These are phyloP conservation scores for Hydrozoanthus gracilis DNA, from an alignment of 92 coral and sea anemone species.

Conservation along the genomic window DNA sequence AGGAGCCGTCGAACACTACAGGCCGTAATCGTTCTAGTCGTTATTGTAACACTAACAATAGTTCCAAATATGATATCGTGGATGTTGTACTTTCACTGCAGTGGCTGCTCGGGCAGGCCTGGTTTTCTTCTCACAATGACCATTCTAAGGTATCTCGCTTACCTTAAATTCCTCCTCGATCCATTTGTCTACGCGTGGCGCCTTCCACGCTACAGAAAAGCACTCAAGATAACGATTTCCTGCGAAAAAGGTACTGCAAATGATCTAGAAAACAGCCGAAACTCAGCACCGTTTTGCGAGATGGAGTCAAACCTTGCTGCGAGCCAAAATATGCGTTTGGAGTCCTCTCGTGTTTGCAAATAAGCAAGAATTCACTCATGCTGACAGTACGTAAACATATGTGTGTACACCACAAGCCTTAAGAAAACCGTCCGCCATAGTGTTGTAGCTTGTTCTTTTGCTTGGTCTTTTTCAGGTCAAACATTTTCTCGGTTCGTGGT, in stretches of 20 bases:
- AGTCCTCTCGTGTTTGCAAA: neutral
- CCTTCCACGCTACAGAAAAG: conserved; percentile 59
- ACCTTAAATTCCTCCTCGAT: conserved; percentile 62
- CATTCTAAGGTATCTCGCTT: conserved; percentile 55
- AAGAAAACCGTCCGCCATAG: too few species aligned
- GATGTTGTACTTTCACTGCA: conserved; percentile 51
- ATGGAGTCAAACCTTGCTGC: conserved; percentile 29
- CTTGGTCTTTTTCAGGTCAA: too few species aligned
- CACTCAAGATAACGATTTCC: conserved; percentile 51
- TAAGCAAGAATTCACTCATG: neutral
- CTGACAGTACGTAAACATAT: too few species aligned
- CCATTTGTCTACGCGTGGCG: conserved; percentile 74
- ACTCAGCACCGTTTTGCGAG: conserved; percentile 17
- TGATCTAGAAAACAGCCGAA: conserved; percentile 11
- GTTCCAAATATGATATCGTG: conserved; percentile 59
- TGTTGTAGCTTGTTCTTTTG: too few species aligned
- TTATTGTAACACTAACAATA: conserved; percentile 60
- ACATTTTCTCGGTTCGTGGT: too few species aligned
- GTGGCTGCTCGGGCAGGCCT: conserved; percentile 21
- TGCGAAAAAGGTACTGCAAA: conserved; percentile 14
- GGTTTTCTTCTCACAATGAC: conserved; percentile 25
- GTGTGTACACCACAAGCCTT: too few species aligned
- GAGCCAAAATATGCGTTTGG: conserved; percentile 7
- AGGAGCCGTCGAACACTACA: conserved; percentile 49
- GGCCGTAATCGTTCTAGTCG: conserved; percentile 49